Evolutionary conservation across 2,888 invertebrate genomes (phyloP), one percentile per base, ranked within the genome.

Genomic region (Sesia bembeciformis): DNA sequence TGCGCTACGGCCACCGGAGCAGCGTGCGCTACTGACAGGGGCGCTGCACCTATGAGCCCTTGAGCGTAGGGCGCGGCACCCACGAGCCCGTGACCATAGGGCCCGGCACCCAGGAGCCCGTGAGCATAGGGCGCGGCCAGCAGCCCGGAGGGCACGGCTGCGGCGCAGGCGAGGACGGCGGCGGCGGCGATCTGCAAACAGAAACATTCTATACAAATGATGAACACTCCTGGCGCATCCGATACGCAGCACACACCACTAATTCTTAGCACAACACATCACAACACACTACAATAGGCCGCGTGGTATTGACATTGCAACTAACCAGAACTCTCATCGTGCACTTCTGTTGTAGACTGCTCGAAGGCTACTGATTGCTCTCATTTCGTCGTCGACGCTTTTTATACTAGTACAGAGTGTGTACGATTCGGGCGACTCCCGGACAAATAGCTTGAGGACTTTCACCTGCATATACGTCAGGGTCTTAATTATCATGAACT

Each of bases 261-360:
- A 53, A 63, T 61, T 56, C 55, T 50, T 38, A 50, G 5, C 50
- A 50, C 50, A 5, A 50, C 50, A 50, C 50, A 51, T 57, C 57
- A 60, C 60, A 49, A 57, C 60, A 63, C 63, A 49, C 50, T 41
- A 55, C 51, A 57, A 51, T 42, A 6, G 4, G n/a, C 23, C 46
- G 46, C 23, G 8, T 40, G n/a, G n/a, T 42, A 50, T 52, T 52
- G 54, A 8, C 43, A 23, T 42, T 57, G 65, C 58, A 76, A 85
- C 89, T 81, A 71, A 88, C 85, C 85, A 88, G 87, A 82, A 88
- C 76, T 88, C 87, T 84, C 87, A 89, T 88, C 84, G 69, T 87
- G 88, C 85, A 88, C 84, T 89, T 89, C 89, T 83, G 84, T 85
- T 66, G 73, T 81, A 84, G 89, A 89, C 89, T 89, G 88, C 89